Evolutionary conservation across 2,888 invertebrate genomes (phyloP).

Genomic region (Leptinotarsa rubiginosa): DNA sequence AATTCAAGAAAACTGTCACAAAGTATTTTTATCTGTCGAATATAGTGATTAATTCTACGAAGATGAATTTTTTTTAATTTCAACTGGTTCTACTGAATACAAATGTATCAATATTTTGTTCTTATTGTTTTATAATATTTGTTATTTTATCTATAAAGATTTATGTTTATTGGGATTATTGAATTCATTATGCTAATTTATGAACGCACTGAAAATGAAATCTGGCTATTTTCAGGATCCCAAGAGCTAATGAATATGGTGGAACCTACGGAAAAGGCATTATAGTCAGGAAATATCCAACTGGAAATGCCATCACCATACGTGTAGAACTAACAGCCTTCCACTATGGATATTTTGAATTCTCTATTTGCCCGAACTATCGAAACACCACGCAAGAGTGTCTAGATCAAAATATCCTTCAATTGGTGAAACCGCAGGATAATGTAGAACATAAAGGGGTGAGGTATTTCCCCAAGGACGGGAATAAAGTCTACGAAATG

Average conservation of each 20-base stretch:
- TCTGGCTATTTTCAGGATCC: conserved; percentile 62
- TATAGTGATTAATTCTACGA: no score
- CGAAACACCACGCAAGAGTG: conserved; percentile 80
- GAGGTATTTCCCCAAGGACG: conserved; percentile 81
- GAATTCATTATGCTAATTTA: no score
- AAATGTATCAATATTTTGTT: no score
- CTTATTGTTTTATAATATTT: no score
- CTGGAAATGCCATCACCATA: conserved; percentile 76
- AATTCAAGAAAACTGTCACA: no score
- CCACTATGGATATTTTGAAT: conserved; percentile 89
- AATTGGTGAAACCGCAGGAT: conserved; percentile 66
- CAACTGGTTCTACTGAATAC: no score
- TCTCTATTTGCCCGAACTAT: conserved; percentile 82
- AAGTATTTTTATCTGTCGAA: no score
- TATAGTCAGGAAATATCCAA: conserved; percentile 82
- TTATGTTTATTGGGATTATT: no score
- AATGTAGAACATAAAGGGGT: conserved; percentile 68
- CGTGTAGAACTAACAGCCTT: conserved; percentile 89
- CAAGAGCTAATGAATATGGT: conserved; percentile 85
- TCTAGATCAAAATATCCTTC: conserved; percentile 78
- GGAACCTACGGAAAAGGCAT: conserved; percentile 86
- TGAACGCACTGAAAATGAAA: no score
- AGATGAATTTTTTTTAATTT: no score
- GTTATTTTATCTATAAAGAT: no score
- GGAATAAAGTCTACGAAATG: conserved; percentile 84